These are phyloP conservation scores for Glossophaga mutica DNA, from an alignment of 2,797 vertebrate genomes.

Conservation along the genomic window DNA sequence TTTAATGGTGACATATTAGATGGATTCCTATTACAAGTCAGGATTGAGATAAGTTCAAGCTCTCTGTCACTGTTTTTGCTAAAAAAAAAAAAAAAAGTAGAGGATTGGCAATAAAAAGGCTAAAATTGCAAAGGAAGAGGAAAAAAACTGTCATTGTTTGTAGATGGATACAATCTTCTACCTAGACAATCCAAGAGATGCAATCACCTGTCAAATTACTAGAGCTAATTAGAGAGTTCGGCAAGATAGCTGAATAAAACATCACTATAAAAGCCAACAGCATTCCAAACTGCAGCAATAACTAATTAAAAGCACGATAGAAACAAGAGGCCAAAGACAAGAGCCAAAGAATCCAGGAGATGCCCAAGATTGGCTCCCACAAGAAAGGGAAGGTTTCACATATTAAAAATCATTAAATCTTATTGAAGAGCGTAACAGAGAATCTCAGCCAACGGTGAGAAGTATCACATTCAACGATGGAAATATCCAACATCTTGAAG, in stretches of 20 bases:
- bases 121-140: conserved; percentile 22
- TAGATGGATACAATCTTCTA: background rate
- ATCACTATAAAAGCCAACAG: background rate
- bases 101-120: conserved; percentile 21
- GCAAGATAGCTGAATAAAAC: background rate
- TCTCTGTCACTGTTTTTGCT: background rate
- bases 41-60: conserved; percentile 24
- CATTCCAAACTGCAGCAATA: background rate
- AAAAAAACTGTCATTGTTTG: conserved; percentile 7
- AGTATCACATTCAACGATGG: background rate
- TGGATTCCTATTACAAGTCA: background rate
- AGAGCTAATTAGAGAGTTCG: conserved; percentile 32
- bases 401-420: background rate
- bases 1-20: conserved; percentile 12
- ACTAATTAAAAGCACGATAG: background rate
- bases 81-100: background rate
- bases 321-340: background rate
- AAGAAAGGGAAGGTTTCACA: background rate
- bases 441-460: background rate
- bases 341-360: background rate
- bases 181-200: background rate
- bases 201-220: conserved; percentile 13
- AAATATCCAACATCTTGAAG: background rate
- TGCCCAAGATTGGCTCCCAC: background rate
- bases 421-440: background rate